phyloP scores from a whole-genome alignment of 2,113 vertebrate genomes.

The Jaculus jaculus region DNA sequence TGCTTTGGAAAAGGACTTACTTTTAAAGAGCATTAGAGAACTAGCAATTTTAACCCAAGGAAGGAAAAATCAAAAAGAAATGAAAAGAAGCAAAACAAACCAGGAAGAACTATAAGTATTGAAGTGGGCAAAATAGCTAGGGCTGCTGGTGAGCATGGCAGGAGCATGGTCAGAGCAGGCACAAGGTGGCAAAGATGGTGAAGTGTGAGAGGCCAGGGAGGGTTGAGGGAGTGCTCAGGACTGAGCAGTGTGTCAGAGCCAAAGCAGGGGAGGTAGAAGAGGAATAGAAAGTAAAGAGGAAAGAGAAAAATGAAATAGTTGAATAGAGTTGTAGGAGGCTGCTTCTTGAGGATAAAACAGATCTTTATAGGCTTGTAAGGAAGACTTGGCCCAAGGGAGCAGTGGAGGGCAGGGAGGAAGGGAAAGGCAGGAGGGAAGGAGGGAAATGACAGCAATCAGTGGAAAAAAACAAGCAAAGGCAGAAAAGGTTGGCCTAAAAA shows the following conservation, averaged over 20 bases:
- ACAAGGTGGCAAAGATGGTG: fast-evolving
- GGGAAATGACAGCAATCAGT: background rate
- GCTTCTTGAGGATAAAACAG: background rate
- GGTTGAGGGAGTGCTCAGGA: background rate
- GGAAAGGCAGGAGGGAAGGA: background rate
- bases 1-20: background rate
- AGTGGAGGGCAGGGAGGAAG: fast-evolving
- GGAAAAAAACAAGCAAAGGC: background rate
- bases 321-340: background rate
- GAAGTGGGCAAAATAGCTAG: background rate
- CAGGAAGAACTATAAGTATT: background rate
- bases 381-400: background rate
- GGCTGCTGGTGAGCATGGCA: fast-evolving
- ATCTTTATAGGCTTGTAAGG: background rate
- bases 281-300: no score
- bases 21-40: background rate
- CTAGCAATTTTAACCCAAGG: background rate
- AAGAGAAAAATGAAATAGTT: background rate
- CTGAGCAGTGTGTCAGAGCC: background rate
- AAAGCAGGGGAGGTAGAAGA: background rate
- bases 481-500: background rate
- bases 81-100: background rate
- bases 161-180: fast-evolving
- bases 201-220: background rate
- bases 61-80: background rate